Conservation (phyloP, 2,888 invertebrate genomes). For the Cyaniris semiargus region DNA sequence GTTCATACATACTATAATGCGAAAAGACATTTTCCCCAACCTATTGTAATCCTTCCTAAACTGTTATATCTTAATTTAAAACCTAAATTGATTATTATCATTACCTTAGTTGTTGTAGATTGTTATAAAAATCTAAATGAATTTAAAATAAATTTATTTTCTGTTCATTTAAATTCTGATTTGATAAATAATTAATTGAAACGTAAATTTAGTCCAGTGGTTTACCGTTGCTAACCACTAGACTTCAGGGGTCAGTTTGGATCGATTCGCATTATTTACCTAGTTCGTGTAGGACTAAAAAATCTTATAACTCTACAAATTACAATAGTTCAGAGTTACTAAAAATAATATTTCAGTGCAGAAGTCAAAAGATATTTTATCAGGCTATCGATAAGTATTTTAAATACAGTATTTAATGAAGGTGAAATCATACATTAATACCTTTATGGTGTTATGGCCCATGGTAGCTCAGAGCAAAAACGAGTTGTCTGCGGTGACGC, state of each 20-base stretch:
- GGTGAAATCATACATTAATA: not conserved
- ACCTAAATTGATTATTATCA: not conserved
- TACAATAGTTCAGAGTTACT: no score
- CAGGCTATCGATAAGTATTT: not conserved
- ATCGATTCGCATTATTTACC: no score
- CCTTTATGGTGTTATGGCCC: not conserved
- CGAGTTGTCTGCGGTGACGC: not conserved
- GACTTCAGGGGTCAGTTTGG: not conserved
- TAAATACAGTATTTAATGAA: not conserved
- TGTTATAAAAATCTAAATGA: not conserved
- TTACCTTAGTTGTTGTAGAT: not conserved
- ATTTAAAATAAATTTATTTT: not conserved
- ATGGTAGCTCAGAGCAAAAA: constrained; percentile 9
- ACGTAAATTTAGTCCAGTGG: no score
- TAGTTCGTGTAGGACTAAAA: no score
- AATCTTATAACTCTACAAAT: no score
- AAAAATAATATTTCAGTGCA: not conserved
- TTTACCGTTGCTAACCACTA: no score
- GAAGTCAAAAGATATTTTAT: no score
- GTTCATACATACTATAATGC: no score
- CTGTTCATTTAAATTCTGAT: not conserved
- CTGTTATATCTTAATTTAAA: constrained; percentile 10
- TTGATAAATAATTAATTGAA: no score
- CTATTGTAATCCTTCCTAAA: not conserved
- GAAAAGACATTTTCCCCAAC: no score